Base-by-base conservation (phyloP, 2,797 vertebrate genomes). In the Tiaroga cobitis region DNA sequence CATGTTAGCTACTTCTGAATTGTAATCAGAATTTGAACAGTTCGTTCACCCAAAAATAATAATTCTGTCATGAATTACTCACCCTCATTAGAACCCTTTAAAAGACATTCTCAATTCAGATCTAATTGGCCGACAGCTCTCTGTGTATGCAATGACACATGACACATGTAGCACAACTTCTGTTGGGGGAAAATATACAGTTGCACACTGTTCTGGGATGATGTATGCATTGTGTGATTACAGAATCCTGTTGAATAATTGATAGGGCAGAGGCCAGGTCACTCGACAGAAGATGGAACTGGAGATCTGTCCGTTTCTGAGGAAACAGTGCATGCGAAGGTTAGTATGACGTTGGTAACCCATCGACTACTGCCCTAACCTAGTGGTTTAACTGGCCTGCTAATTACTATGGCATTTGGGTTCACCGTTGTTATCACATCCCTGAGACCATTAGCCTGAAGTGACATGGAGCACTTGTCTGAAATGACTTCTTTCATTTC, bases 271-370 rank as follows among this genome's bases (percentile, higher is more conserved):
- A 16, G 81, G 77, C 54, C 61, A 76, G 68, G 51, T 65, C 70
- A 81, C 83, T 84, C 43, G 34, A 78, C 65, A 69, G 77, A 79
- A 68, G 82, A 74, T 82, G 80, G 54, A 82, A 86, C 78, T 65
- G 46, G 51, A 87, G 84, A 82, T 86, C 79, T 79, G 73, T 80
- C 78, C 0, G 49, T 82, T 59, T 87, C 29, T 69, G 34, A 69
- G 49, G 76, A 76, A 81, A 74, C 10, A 18, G 74, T 56, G 82
- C 87, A 77, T n/a, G 29, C 10, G 24, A 72, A 85, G 73, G 34
- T 85, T 43, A 69, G 63, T 34, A 77, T 74, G 70, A 85, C 86
- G 39, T 85, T 56, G 18, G 19, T 26, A 32, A 82, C 34, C 49
- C 11, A 63, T 5, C 51, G 5, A 73, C 63, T 29, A 34, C 67